Evolutionary conservation across 2,797 vertebrate genomes (phyloP).

Genomic region (Ispidina picta): DNA sequence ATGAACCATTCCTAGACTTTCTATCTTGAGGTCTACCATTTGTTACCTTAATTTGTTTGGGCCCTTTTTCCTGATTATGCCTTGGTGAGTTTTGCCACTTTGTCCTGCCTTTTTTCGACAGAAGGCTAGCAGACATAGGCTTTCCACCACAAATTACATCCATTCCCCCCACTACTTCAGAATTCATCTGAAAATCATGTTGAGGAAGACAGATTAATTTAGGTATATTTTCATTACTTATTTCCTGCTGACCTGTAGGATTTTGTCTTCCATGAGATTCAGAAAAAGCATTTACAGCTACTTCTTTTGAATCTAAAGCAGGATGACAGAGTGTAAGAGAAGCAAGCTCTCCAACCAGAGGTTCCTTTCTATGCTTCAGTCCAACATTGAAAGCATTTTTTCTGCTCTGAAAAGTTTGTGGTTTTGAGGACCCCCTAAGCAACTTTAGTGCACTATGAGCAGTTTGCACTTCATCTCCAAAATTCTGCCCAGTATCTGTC

Average conservation of each 20-base stretch:
- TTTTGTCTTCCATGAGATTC: neutral
- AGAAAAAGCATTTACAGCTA: neutral
- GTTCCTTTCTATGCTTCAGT: neutral
- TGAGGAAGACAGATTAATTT: slow-evolving; percentile 73
- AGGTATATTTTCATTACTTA: neutral
- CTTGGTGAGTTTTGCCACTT: neutral
- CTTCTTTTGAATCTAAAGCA: neutral
- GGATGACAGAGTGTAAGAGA: neutral
- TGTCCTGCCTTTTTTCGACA: neutral
- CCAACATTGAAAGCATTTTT: neutral
- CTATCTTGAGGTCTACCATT: neutral
- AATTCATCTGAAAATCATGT: slow-evolving; percentile 69
- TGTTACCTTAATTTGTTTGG: neutral
- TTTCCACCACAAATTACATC: slow-evolving; percentile 70
- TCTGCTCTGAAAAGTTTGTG: neutral
- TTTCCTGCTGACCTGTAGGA: neutral
- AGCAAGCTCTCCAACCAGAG: neutral
- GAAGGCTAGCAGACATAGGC: slow-evolving; percentile 52
- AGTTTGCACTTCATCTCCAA: slow-evolving; percentile 7
- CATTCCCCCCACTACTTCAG: slow-evolving; percentile 77
- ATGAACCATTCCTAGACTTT: neutral
- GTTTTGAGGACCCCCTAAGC: neutral
- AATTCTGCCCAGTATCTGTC: neutral
- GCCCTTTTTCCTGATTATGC: neutral
- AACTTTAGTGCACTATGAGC: neutral